Conservation (phyloP, 1,140 invertebrate genomes). For the Coelopa frigida region DNA sequence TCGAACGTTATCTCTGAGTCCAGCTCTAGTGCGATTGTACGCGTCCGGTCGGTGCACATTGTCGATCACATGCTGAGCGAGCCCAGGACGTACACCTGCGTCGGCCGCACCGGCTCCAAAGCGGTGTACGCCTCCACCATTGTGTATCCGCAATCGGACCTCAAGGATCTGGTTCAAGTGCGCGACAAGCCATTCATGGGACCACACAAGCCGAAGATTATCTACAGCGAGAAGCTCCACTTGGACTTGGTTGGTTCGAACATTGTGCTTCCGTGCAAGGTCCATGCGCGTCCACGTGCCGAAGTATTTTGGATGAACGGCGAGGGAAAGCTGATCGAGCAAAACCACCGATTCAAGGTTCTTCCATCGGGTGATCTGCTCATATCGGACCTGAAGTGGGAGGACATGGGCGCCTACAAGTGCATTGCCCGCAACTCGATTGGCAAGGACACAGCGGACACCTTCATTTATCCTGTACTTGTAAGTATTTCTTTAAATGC, state of each 20-base stretch:
- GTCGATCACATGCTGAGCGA: conserved; percentile 35
- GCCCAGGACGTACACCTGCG: conserved; percentile 56
- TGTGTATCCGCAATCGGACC: conserved; percentile 42
- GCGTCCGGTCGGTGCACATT: conserved; percentile 58
- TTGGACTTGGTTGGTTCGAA: conserved; percentile 55
- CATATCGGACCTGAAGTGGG: conserved; percentile 62
- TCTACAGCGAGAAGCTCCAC: conserved; percentile 48
- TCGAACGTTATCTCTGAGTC: conserved; percentile 50
- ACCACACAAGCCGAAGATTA: conserved; percentile 50
- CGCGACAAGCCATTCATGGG: conserved; percentile 31
- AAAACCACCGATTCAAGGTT: conserved; percentile 48
- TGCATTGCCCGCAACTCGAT: conserved; percentile 63
- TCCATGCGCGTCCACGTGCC: conserved; percentile 56
- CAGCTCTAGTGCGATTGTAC: conserved; percentile 50
- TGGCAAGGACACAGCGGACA: conserved; percentile 56
- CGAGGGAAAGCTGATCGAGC: conserved; percentile 48
- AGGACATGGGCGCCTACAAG: conserved; percentile 72
- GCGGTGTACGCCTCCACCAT: conserved; percentile 49
- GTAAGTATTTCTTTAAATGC: conserved; percentile 44
- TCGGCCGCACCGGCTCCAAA: conserved; percentile 56
- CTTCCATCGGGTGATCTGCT: conserved; percentile 65
- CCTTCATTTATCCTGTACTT: conserved; percentile 71
- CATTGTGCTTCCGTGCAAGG: conserved; percentile 63
- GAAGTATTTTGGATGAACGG: conserved; percentile 60
- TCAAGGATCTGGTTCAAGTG: conserved; percentile 17